Percentiles rank a stretch among this genome's conserved stretches.
Evolutionary conservation across 2,797 vertebrate genomes (phyloP).

Genomic region (Hippopotamyrus pictus): DNA sequence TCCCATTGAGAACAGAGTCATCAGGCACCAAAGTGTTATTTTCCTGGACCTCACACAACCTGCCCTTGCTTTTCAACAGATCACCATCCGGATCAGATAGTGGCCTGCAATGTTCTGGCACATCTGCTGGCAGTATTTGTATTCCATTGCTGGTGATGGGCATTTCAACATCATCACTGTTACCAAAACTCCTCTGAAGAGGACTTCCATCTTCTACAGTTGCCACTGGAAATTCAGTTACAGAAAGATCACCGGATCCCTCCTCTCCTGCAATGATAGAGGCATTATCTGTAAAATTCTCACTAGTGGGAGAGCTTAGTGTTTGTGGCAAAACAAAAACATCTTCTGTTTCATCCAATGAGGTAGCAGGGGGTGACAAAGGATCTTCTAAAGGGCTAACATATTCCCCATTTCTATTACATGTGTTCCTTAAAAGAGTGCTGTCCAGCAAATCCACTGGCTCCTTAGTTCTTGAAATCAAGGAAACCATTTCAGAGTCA

Average conservation of each 20-base stretch:
- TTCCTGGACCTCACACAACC: conserved; percentile 28
- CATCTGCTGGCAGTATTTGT: conserved; percentile 16
- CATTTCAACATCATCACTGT: conserved; percentile 21
- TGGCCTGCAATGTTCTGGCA: conserved; percentile 20
- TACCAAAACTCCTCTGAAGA: not conserved
- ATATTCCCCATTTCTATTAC: conserved; percentile 48
- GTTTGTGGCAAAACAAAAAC: conserved; percentile 56
- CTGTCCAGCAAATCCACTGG: conserved; percentile 26
- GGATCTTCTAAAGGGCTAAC: conserved; percentile 59
- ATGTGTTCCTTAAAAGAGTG: conserved; percentile 29
- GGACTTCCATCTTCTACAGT: conserved; percentile 21
- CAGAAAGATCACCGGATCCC: conserved; percentile 21
- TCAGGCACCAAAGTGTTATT: conserved; percentile 25
- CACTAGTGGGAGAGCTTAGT: conserved; percentile 50
- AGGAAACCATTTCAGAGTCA: conserved; percentile 41
- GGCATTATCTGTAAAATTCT: conserved; percentile 33
- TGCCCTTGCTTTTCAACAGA: conserved; percentile 37
- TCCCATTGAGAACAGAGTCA: conserved; percentile 46
- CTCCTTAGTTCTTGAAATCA: conserved; percentile 48
- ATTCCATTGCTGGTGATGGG: conserved; percentile 31
- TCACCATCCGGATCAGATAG: conserved; percentile 36
- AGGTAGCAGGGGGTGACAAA: conserved; percentile 55
- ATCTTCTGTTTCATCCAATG: conserved; percentile 48
- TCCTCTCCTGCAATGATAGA: conserved; percentile 30
- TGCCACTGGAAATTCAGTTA: not conserved